A percentile compares a stretch with the other conserved stretches of the same genome.
These are phyloP conservation scores for Cynoglossus semilaevis DNA, from an alignment of 2,113 vertebrate species.

Conservation along the genomic window DNA sequence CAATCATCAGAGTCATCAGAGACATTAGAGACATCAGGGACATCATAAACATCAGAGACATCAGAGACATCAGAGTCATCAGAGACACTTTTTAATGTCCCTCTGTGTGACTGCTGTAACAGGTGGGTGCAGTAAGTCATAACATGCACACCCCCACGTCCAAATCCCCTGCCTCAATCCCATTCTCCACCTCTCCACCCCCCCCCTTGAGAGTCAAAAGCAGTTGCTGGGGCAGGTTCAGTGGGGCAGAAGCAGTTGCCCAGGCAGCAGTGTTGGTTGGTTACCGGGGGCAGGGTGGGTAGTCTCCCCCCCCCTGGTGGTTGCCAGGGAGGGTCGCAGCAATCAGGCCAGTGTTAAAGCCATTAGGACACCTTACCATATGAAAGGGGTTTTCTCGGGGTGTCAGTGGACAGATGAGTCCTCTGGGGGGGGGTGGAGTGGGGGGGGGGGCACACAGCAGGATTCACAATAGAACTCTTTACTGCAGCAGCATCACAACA, in stretches of 20 bases:
- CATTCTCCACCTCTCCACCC: constrained; percentile 36
- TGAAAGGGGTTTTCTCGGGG: constrained; percentile 81
- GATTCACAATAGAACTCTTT: constrained; percentile 79
- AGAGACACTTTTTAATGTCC: too few relatives aligned
- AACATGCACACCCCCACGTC: constrained; percentile 11
- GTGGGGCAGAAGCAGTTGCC: constrained; percentile 73
- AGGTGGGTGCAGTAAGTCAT: constrained; percentile 8
- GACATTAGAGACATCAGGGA: too few relatives aligned
- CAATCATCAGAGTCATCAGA: too few relatives aligned
- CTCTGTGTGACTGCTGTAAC: constrained; percentile 3
- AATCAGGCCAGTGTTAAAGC: constrained; percentile 73
- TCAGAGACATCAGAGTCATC: too few relatives aligned
- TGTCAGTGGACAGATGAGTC: constrained; percentile 78
- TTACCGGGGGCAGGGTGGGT: constrained; percentile 34
- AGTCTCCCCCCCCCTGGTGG: constrained; percentile 29
- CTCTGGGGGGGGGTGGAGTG: constrained; percentile 81
- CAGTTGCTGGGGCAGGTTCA: constrained; percentile 72
- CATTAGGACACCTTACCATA: constrained; percentile 84
- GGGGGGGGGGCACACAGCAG: too few relatives aligned
- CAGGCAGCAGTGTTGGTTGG: constrained; percentile 54
- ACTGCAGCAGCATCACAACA: constrained; percentile 57
- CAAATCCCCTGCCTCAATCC: constrained; percentile 44
- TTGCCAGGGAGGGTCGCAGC: constrained; percentile 49
- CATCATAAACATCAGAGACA: too few relatives aligned
- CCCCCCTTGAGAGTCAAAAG: constrained; percentile 71